A percentile compares a stretch with the other conserved stretches of the same genome.
phyloP scores from a whole-genome alignment of 2,113 vertebrate genomes.

The Alectura lathami region DNA sequence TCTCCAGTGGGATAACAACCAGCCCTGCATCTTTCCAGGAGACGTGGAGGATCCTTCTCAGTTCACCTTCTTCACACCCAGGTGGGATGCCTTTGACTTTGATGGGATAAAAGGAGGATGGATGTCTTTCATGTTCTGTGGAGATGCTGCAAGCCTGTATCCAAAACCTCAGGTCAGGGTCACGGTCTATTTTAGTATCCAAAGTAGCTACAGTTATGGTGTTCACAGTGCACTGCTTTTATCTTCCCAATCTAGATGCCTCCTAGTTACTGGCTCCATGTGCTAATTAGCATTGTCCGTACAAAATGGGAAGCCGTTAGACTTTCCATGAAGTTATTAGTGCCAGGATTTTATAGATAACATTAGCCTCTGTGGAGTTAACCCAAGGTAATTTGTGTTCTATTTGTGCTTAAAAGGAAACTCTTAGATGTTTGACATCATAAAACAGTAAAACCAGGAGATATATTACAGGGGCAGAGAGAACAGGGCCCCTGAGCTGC shows the following conservation, averaged over 20 bases:
- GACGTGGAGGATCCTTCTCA: neutral
- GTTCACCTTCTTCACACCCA: rapidly evolving
- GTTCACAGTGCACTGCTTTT: neutral
- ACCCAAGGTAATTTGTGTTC: conserved; percentile 48
- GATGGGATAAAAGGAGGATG: neutral
- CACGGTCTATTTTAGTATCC: neutral
- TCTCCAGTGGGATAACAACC: neutral
- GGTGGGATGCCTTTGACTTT: neutral
- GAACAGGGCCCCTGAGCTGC: conserved; percentile 15
- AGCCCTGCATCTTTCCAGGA: neutral
- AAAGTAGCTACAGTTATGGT: neutral
- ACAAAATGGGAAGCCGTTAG: neutral
- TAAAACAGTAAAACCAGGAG: neutral
- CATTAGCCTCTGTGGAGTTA: neutral
- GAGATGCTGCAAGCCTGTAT: neutral
- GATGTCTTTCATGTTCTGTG: neutral
- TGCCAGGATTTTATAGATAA: neutral
- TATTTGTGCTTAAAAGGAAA: conserved; percentile 18
- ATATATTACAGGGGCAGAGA: conserved; percentile 32
- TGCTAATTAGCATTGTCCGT: neutral
- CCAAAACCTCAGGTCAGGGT: neutral
- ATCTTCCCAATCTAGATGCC: neutral
- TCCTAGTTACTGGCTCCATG: neutral
- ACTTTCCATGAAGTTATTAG: neutral
- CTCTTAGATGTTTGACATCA: conserved; percentile 52